phyloP scores from a whole-genome alignment of 37 sponge, comb jelly and placozoan genomes.

The Chondrilla cf. caribensis region DNA sequence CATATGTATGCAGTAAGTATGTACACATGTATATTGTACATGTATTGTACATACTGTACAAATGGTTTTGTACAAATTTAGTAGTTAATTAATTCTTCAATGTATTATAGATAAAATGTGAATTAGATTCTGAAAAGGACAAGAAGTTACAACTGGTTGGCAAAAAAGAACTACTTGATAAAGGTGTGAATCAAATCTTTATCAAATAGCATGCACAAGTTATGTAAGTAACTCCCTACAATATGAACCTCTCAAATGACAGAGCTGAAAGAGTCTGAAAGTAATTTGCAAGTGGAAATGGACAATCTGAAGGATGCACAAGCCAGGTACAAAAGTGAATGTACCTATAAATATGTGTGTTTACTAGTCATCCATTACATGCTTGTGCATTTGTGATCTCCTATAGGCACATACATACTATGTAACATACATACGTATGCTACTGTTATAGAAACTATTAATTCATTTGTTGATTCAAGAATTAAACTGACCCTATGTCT shows the following conservation, averaged over 20 bases:
- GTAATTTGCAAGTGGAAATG: not conserved
- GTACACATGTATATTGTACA: not conserved
- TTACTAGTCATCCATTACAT: not conserved
- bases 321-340: not conserved
- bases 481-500: too few species aligned
- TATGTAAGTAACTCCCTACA: not conserved
- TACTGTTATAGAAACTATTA: too few species aligned
- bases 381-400: too few species aligned
- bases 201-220: not conserved
- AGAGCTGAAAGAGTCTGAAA: slow-evolving; percentile 5
- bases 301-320: not conserved
- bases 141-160: not conserved
- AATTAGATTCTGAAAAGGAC: not conserved
- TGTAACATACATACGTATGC: too few species aligned
- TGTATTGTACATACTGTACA: too few species aligned
- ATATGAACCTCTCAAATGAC: too few species aligned
- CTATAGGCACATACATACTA: not conserved
- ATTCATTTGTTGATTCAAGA: too few species aligned
- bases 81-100: too few species aligned
- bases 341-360: not conserved
- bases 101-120: not conserved
- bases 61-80: too few species aligned
- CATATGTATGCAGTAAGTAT: not conserved
- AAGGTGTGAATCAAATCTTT: not conserved
- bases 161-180: not conserved